Evolutionary conservation across 1,140 invertebrate genomes (phyloP), one percentile per base, ranked within the genome.

Genomic region (Eciton burchellii): DNA sequence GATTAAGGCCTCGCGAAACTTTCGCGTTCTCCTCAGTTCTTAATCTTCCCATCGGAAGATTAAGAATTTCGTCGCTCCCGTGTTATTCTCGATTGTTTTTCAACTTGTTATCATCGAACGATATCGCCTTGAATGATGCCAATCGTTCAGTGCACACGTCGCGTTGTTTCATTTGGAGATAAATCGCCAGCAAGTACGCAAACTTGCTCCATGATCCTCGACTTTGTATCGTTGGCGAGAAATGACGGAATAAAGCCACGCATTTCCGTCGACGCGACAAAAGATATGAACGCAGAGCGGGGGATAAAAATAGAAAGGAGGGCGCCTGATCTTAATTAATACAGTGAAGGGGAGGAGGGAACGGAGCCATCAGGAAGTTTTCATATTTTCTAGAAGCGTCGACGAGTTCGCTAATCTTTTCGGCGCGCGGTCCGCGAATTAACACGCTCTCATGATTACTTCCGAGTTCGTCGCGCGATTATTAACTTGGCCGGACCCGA

Each of bases 251-350:
- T 54, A 43, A 77, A 68, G 54, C 16, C 12, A 63, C n/a, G 52
- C 21, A 21, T 49, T 43, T 68, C 21, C 41, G 19, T 12, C 41
- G 35, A 76, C 65, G 60, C 52, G 66, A 77, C 66, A 77, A 57
- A 70, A 54, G n/a, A n/a, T n/a, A n/a, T 26, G 65, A 21, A 45
- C 49, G 35, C 6, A 35, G 49, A 56, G n/a, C 26, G 68, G 35
- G 19, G 26, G 35, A 45, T 54, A 77, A 77, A 77, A 62, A 35
- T 35, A 35, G 35, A 35, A 35, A 3, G 6, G 35, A 35, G 85
- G 54, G 24, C 45, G 12, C 49, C 26, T 59, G 85, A 84, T 87
- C 83, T 87, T 88, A 88, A 88, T 88, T 88, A 87, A 88, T 88
- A 87, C 82, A 47, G 52, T 14, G 29, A 47, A 21, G 14, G 29